Base-by-base conservation (phyloP, 2,797 vertebrate species). In the Rhinogobio ventralis region DNA sequence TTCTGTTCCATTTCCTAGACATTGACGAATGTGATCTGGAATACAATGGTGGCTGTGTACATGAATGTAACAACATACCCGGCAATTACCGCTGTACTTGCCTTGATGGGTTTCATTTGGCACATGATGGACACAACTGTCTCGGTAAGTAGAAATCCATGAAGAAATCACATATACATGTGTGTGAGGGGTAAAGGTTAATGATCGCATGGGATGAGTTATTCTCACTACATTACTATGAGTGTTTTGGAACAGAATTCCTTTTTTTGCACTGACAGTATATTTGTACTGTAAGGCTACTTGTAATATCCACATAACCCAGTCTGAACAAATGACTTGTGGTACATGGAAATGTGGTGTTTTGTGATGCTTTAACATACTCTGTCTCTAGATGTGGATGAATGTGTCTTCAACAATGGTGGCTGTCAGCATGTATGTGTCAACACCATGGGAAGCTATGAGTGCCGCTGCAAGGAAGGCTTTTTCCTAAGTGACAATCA, bases 401-500 rank as follows among this genome's bases (percentile, higher is more conserved):
- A 99, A 90, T 99, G 98, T 92, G 90, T 93, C 91, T 95, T 97
- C 90, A 99, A 98, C 94, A 99, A 99, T 3, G 97, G 98, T 0
- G 98, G 97, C 51, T 99, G 98, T 95, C 98, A 99, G 82, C 97
- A 99, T 82, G 91, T 95, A 87, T 99, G 98, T 91, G 92, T 98
- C 93, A 99, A 99, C 92, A 94, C 95, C 3, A 92, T 99, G 96
- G 98, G 98, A 84, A 99, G 98, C 94, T 99, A 99, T 0, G 96
- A 98, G 90, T 99, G 98, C 86, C 95, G 92, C 89, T 99, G 98
- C 93, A 97, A 97, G 90, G 95, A 96, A 0, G 98, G 98, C 0
- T 99, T 99, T 91, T 99, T 99, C 93, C 96, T 99, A 83, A 99
- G 98, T 42, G 96, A 99, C 92, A 99, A 99, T 92, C 98, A 99